Evolutionary conservation across 1,140 invertebrate genomes (phyloP).

Genomic region (Meteorus sp.): DNA sequence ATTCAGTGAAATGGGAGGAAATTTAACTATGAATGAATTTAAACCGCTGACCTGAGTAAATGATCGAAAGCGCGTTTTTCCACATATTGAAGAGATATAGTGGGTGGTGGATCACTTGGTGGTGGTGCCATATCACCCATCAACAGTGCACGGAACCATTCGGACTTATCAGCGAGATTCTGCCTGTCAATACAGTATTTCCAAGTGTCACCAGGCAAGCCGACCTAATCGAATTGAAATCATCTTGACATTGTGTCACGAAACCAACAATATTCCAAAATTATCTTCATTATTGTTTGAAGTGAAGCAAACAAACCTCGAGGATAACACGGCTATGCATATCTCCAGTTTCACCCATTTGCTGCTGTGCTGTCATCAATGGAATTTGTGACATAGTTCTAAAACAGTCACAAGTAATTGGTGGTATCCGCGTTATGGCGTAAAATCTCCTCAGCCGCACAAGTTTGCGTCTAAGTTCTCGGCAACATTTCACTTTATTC

Average conservation of each 20-base stretch:
- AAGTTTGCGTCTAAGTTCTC: slow-evolving; percentile 23
- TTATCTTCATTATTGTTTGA: not conserved
- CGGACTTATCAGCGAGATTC: slow-evolving; percentile 43
- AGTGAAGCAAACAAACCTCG: slow-evolving; percentile 31
- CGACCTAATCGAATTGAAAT: slow-evolving; percentile 35
- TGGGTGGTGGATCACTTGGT: slow-evolving; percentile 41
- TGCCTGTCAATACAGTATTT: slow-evolving; percentile 46
- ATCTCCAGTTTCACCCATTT: not conserved
- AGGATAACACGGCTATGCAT: slow-evolving; percentile 37
- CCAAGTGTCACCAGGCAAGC: slow-evolving; percentile 50
- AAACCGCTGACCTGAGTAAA: slow-evolving; percentile 63
- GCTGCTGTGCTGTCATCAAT: slow-evolving; percentile 24
- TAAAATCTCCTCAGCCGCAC: slow-evolving; percentile 28
- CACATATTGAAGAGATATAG: slow-evolving; percentile 61
- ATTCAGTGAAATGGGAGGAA: not conserved
- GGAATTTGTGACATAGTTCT: slow-evolving; percentile 36
- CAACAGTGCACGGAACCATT: slow-evolving; percentile 64
- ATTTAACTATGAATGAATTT: too few species aligned
- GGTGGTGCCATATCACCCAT: slow-evolving; percentile 57
- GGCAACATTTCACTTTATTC: slow-evolving; percentile 23
- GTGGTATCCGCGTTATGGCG: slow-evolving; percentile 24
- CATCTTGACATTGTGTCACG: not conserved
- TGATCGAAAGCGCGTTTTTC: slow-evolving; percentile 72
- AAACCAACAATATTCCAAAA: not conserved
- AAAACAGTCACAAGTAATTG: slow-evolving; percentile 10